Percentiles rank a stretch among this genome's conserved stretches.
Conservation (phyloP, 2,797 vertebrate genomes). For the Mallotus villosus region DNA sequence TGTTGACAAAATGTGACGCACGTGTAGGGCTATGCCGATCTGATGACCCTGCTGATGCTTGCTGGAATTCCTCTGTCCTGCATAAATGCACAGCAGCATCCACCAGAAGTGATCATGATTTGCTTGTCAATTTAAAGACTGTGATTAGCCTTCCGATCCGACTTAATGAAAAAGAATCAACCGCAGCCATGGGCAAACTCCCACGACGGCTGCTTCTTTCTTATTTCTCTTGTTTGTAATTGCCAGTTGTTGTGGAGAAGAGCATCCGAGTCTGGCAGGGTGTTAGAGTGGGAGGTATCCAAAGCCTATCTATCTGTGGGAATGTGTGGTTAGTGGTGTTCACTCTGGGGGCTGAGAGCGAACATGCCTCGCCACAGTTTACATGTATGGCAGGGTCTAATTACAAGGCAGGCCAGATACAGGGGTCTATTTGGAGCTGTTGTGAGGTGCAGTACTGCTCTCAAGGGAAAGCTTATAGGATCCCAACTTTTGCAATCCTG, state of each 20-base stretch:
- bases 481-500: not conserved
- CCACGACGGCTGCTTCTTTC: too few species aligned
- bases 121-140: not conserved
- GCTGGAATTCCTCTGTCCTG: too few species aligned
- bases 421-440: conserved; percentile 29
- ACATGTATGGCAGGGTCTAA: conserved; percentile 54
- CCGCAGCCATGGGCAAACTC: too few species aligned
- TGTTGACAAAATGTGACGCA: not conserved
- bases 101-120: not conserved
- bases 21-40: too few species aligned
- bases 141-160: not conserved
- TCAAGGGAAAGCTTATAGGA: conserved; percentile 25
- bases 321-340: conserved; percentile 13
- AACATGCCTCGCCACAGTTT: conserved; percentile 33
- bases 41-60: too few species aligned
- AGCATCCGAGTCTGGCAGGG: not conserved
- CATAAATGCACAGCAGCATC: too few species aligned
- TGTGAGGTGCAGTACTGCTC: conserved; percentile 22
- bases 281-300: not conserved
- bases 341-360: conserved; percentile 25
- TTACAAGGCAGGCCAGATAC: conserved; percentile 47
- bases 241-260: not conserved
- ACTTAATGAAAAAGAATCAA: conserved; percentile 7
- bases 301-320: conserved; percentile 18
- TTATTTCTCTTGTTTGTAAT: not conserved